Percentiles rank a stretch among this genome's conserved stretches.
phyloP scores from a whole-genome alignment of 1,140 invertebrate genomes.

The Macrobrachium rosenbergii region DNA sequence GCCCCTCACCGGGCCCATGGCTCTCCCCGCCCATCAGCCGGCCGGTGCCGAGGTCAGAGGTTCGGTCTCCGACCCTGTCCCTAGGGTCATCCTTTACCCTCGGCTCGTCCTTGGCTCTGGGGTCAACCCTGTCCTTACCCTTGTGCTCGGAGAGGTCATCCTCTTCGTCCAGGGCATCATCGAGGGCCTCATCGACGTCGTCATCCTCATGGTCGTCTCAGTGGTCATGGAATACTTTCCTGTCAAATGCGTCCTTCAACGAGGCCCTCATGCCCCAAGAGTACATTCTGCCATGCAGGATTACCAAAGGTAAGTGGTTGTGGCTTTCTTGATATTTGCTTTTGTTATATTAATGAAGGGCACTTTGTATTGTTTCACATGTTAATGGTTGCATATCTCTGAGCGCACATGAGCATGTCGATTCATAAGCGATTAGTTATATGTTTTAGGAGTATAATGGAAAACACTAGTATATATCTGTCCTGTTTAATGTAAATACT shows the following conservation, averaged over 20 bases:
- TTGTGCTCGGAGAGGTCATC: conserved; percentile 48
- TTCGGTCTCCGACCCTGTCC: conserved; percentile 52
- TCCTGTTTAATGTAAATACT: no score
- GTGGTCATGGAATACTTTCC: conserved; percentile 50
- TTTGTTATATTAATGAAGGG: not conserved
- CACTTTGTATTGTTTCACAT: no score
- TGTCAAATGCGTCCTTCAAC: conserved; percentile 35
- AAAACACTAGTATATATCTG: no score
- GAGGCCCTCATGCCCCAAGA: conserved; percentile 46
- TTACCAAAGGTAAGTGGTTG: conserved; percentile 36
- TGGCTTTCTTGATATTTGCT: not conserved
- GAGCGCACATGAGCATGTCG: no score
- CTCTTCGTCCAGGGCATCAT: conserved; percentile 37
- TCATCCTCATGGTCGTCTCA: conserved; percentile 59
- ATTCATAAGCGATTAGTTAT: no score
- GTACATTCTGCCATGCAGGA: conserved; percentile 43
- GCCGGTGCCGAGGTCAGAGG: conserved; percentile 4
- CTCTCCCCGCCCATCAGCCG: conserved; percentile 49
- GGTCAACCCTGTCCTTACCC: conserved; percentile 48
- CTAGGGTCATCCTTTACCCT: conserved; percentile 34
- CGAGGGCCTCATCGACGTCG: conserved; percentile 42
- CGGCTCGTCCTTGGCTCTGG: conserved; percentile 39
- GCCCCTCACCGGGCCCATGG: conserved; percentile 46
- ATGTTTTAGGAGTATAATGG: no score
- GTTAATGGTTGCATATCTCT: no score